Conservation (phyloP, 2,888 invertebrate genomes). For the Agelastica alni region DNA sequence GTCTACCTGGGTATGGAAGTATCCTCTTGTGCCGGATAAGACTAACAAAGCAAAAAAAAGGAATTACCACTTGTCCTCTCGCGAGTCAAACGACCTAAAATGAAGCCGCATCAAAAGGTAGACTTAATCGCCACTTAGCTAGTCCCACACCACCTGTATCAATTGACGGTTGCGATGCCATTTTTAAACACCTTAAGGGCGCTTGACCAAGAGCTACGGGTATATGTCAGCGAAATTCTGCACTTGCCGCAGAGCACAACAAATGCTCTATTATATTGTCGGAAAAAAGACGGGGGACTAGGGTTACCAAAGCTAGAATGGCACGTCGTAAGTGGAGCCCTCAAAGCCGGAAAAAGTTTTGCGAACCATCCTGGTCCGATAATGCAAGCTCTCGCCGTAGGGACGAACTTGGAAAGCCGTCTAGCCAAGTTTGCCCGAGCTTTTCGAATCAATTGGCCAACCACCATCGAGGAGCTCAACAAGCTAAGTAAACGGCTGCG, state of each 20-base stretch:
- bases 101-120: too few relatives aligned
- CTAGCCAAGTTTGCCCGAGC: conserved; percentile 18
- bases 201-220: conserved; percentile 40
- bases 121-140: conserved; percentile 48
- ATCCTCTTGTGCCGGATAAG: too few relatives aligned
- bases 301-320: conserved; percentile 43
- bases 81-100: too few relatives aligned
- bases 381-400: conserved; percentile 40
- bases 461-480: not conserved
- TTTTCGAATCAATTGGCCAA: conserved; percentile 29
- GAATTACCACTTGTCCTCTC: too few relatives aligned
- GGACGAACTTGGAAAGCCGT: conserved; percentile 43
- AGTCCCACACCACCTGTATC: conserved; percentile 50
- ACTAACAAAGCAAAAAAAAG: too few relatives aligned
- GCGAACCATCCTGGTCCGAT: conserved; percentile 32
- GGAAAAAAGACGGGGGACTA: conserved; percentile 43
- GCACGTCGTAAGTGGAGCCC: conserved; percentile 26
- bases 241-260: conserved; percentile 40
- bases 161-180: conserved; percentile 45
- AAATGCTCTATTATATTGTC: too few relatives aligned
- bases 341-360: conserved; percentile 28
- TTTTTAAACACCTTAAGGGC: conserved; percentile 29
- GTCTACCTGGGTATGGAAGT: conserved; percentile 45
- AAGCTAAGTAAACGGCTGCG: not conserved
- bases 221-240: conserved; percentile 38